These are phyloP conservation scores for Turnix velox DNA, from an alignment of 2,113 vertebrate species.

Conservation along the genomic window DNA sequence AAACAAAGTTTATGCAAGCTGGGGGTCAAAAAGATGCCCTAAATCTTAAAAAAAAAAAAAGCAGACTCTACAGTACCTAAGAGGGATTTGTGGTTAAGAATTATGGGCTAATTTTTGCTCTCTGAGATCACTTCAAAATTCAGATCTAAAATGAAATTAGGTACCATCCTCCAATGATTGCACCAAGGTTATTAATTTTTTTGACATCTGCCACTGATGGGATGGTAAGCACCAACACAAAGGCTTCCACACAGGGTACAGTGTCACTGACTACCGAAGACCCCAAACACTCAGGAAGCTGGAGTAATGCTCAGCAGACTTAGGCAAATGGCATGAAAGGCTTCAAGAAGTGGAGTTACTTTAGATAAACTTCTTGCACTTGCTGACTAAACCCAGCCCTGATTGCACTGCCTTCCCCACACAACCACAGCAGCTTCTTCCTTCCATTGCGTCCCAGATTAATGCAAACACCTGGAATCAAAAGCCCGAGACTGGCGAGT, in stretches of 20 bases:
- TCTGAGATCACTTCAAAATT: background rate
- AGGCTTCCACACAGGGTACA: fast-evolving
- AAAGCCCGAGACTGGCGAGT: background rate
- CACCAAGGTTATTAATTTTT: background rate
- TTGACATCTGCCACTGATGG: background rate
- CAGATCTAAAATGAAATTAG: background rate
- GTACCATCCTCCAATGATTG: background rate
- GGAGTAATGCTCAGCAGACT: background rate
- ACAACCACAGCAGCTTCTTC: conserved; percentile 26
- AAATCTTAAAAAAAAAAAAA: background rate
- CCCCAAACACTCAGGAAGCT: background rate
- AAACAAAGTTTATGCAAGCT: background rate
- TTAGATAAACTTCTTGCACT: background rate
- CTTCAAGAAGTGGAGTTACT: background rate
- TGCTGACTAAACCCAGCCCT: background rate
- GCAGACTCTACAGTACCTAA: background rate
- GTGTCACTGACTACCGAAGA: background rate
- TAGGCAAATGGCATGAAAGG: background rate
- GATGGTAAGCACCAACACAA: background rate
- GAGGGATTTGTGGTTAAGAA: background rate
- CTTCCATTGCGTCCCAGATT: conserved; percentile 35
- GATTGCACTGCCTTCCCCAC: background rate
- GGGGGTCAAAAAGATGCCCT: background rate
- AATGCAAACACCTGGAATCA: conserved; percentile 35
- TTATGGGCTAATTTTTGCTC: background rate